Evolutionary conservation across 2,888 invertebrate genomes (phyloP), one percentile per base, ranked within the genome.

Genomic region (Chelonus formosanus): DNA sequence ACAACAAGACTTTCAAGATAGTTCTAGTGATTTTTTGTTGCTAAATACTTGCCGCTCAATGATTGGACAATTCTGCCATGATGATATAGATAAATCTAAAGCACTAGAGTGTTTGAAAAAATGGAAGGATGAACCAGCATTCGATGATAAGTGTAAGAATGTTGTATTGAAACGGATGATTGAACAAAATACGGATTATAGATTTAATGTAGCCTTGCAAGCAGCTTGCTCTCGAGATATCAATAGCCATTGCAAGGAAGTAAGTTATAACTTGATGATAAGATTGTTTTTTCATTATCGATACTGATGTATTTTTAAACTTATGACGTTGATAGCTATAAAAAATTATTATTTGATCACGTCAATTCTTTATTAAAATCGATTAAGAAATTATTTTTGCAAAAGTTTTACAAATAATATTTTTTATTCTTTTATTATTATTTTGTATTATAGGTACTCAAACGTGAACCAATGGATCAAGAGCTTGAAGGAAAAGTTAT

Each of bases 91-190:
- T 71, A 87, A 89, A 36, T 85, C 90, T 3, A 89, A 90, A 67
- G 87, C 92, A 52, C 85, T 95, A 36, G 90, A 91, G 68, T 95
- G 95, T 80, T 86, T 95, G 8, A 94, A 94, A 88, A 87, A 86
- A 68, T 89, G 92, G 79, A 92, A 91, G 76, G 91, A 94, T 77
- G 90, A 93, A 76, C 85, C 88, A 0, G 88, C 89, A 31, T 97
- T 97, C 84, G 93, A 94, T 80, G 89, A 90, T 64, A 91, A 91
- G 71, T 98, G 97, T 80, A 91, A 92, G 79, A 86, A 90, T 63
- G 89, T 96, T 20, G 92, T 97, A n/a, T 88, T 93, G 0, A 92
- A 93, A 79, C 89, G 97, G 74, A 92, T 96, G 90, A 91, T 95
- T 71, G 94, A 96, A 83, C 95, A 95, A 83, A 94, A 94, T 79